These are phyloP conservation scores for Eubasilissa splendida DNA, from an alignment of 2,888 invertebrate genomes.

Conservation along the genomic window DNA sequence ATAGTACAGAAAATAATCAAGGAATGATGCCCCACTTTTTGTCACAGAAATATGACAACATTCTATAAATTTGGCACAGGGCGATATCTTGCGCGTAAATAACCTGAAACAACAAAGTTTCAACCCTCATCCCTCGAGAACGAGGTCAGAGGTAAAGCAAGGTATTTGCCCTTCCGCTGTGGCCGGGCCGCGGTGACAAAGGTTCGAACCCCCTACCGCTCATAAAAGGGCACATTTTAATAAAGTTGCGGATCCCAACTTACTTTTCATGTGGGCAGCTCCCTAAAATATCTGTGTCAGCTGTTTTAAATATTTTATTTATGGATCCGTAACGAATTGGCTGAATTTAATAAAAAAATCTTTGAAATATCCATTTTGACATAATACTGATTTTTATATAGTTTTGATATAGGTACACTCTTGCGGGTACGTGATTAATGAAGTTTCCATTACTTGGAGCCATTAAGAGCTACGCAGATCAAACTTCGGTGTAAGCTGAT, in stretches of 20 bases:
- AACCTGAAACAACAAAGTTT: background rate
- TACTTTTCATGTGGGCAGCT: constrained; percentile 9
- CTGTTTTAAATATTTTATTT: constrained; percentile 27
- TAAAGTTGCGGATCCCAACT: background rate
- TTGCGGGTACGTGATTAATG: too few species aligned
- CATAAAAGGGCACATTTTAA: constrained; percentile 28
- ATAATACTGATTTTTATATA: too few species aligned
- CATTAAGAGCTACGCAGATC: too few species aligned
- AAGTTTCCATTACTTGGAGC: too few species aligned
- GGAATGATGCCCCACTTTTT: too few species aligned
- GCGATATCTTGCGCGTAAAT: background rate
- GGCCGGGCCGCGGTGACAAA: constrained; percentile 11
- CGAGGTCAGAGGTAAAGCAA: background rate
- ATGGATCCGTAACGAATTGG: background rate
- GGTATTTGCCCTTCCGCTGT: background rate
- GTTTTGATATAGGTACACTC: too few species aligned
- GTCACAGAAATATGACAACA: too few species aligned
- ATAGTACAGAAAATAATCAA: too few species aligned
- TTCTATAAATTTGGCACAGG: too few species aligned
- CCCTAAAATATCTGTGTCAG: background rate
- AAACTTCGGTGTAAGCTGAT: too few species aligned
- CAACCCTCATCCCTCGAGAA: background rate
- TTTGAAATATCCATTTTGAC: too few species aligned
- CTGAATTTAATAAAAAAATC: too few species aligned
- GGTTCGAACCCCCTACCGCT: background rate